These are phyloP conservation scores for Neoitamus cyanurus DNA, from an alignment of 2,888 invertebrate genomes.

Conservation along the genomic window DNA sequence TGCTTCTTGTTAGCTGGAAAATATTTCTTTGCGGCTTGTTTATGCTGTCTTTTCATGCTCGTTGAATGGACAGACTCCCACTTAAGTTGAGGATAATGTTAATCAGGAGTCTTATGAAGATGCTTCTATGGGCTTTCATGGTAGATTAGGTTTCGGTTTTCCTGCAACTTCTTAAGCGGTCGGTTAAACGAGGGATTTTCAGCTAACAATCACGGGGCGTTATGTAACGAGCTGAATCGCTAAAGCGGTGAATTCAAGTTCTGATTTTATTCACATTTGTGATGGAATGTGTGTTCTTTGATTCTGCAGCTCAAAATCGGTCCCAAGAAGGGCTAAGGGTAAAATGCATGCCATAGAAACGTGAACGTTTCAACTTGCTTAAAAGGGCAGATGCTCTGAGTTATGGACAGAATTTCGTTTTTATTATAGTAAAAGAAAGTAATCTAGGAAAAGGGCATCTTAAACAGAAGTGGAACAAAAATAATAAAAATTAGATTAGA, in stretches of 20 bases:
- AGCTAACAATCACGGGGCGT: not conserved
- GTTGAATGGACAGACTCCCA: conserved; percentile 11
- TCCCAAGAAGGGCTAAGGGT: not conserved
- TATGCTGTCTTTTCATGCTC: conserved; percentile 22
- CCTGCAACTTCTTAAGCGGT: not conserved
- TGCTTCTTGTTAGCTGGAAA: conserved; percentile 16
- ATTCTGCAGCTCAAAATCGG: not conserved
- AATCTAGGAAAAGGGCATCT: too few species aligned
- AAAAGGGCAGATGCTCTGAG: too few species aligned
- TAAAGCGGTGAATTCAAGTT: not conserved
- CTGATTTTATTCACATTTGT: not conserved
- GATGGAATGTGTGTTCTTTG: not conserved
- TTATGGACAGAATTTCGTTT: too few species aligned
- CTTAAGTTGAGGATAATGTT: conserved; percentile 3
- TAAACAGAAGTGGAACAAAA: too few species aligned
- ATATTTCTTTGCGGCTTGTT: conserved; percentile 30
- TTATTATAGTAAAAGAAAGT: too few species aligned
- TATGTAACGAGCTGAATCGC: not conserved
- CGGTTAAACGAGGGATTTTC: not conserved
- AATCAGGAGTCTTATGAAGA: conserved; percentile 23
- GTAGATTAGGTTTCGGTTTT: conserved; percentile 5
- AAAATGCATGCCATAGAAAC: not conserved
- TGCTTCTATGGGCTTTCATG: not conserved
- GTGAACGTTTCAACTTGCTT: too few species aligned
- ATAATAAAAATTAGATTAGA: too few species aligned